A percentile compares a stretch with the other conserved stretches of the same genome.
Evolutionary conservation across 1,140 invertebrate genomes (phyloP).

Genomic region (Pachyrhynchus sulphureomaculatus): DNA sequence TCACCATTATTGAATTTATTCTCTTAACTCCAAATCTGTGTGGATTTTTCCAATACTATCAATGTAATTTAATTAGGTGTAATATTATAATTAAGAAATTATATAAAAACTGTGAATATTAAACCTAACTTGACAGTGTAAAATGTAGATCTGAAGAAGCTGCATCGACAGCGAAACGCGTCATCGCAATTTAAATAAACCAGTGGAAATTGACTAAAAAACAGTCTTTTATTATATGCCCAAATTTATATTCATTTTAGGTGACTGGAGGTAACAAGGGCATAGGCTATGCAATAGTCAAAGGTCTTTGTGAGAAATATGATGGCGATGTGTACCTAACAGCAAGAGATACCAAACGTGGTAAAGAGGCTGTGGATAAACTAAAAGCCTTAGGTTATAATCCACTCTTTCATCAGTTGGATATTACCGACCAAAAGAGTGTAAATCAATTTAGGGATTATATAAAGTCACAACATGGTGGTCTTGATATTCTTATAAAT

Average conservation of each 20-base stretch:
- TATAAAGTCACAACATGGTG: constrained; percentile 66
- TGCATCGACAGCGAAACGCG: too few relatives aligned
- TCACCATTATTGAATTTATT: too few relatives aligned
- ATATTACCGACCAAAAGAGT: constrained; percentile 60
- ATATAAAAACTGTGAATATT: too few relatives aligned
- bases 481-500: constrained; percentile 79
- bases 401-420: constrained; percentile 64
- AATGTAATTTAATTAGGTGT: too few relatives aligned
- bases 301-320: constrained; percentile 61
- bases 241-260: constrained; percentile 40
- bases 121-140: too few relatives aligned
- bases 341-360: constrained; percentile 57
- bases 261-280: constrained; percentile 79
- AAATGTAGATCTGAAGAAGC: too few relatives aligned
- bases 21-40: too few relatives aligned
- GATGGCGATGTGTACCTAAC: constrained; percentile 62
- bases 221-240: too few relatives aligned
- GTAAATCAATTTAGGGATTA: constrained; percentile 56
- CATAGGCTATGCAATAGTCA: constrained; percentile 70
- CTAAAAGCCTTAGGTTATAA: constrained; percentile 57
- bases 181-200: too few relatives aligned
- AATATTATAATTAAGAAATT: too few relatives aligned
- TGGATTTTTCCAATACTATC: too few relatives aligned
- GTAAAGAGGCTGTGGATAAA: constrained; percentile 56
- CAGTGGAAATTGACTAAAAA: too few relatives aligned